These are phyloP conservation scores for Hipparchia sbordonii DNA, from an alignment of 2,888 invertebrate species.

Conservation along the genomic window DNA sequence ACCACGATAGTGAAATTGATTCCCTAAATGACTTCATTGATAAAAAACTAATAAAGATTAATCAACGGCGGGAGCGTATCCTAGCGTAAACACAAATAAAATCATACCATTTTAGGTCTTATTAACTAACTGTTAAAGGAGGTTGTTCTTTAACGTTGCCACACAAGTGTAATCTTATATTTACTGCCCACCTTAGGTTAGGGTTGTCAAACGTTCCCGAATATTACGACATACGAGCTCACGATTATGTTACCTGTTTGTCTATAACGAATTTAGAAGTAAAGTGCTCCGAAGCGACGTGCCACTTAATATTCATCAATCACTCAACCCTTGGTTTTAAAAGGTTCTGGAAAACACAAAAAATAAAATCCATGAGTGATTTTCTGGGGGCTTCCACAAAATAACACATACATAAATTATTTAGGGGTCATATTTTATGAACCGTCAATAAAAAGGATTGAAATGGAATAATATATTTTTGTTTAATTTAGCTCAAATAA, in stretches of 20 bases:
- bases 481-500: too few relatives aligned
- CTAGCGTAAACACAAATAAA: neutral
- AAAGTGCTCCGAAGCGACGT: neutral
- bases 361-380: too few relatives aligned
- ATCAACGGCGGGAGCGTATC: conserved; percentile 9
- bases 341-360: too few relatives aligned
- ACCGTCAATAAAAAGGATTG: too few relatives aligned
- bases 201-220: neutral
- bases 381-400: too few relatives aligned
- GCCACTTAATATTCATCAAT: too few relatives aligned
- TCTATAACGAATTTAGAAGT: neutral
- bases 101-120: neutral
- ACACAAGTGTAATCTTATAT: neutral
- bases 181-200: neutral
- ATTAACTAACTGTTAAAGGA: neutral
- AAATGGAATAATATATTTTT: too few relatives aligned
- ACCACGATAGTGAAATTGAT: neutral
- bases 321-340: too few relatives aligned
- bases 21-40: neutral
- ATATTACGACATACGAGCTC: neutral
- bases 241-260: neutral
- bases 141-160: neutral
- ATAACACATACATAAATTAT: too few relatives aligned
- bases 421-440: too few relatives aligned
- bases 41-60: conserved; percentile 13